Evolutionary conservation across 2,888 invertebrate genomes (phyloP).

Genomic region (Rhorus exstirpatorius): DNA sequence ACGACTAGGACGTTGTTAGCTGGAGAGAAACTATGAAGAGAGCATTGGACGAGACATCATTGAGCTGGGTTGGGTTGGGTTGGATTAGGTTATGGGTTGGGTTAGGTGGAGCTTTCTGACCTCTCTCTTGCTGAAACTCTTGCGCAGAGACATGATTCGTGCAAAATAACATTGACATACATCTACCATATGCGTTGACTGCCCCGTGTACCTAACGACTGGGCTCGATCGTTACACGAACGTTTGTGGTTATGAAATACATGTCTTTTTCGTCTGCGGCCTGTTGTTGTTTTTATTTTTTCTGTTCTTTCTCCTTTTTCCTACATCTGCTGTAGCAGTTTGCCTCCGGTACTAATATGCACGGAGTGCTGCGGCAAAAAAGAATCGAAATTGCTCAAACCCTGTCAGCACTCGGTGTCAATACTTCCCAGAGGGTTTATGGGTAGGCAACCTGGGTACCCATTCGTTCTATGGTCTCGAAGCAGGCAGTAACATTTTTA

Average conservation of each 20-base stretch:
- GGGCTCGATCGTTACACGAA: conserved; percentile 14
- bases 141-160: not conserved
- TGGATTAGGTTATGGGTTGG: too few species aligned
- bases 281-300: not conserved
- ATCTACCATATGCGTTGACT: conserved; percentile 27
- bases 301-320: not conserved
- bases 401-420: conserved; percentile 8
- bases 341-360: not conserved
- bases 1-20: conserved; percentile 18
- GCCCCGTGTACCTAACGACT: not conserved
- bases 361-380: not conserved
- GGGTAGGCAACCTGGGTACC: too few species aligned
- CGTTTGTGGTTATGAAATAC: conserved; percentile 19
- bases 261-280: not conserved
- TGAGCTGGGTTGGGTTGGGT: too few species aligned
- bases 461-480: too few species aligned
- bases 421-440: too few species aligned
- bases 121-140: not conserved
- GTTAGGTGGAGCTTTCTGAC: conserved; percentile 14
- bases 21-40: conserved; percentile 17
- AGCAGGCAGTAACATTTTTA: too few species aligned
- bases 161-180: conserved; percentile 37
- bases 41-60: conserved; percentile 33
- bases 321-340: not conserved
- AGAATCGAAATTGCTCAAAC: conserved; percentile 1